Base-by-base conservation (phyloP, 2,113 vertebrate genomes). In the Eudyptes chrysolophus region DNA sequence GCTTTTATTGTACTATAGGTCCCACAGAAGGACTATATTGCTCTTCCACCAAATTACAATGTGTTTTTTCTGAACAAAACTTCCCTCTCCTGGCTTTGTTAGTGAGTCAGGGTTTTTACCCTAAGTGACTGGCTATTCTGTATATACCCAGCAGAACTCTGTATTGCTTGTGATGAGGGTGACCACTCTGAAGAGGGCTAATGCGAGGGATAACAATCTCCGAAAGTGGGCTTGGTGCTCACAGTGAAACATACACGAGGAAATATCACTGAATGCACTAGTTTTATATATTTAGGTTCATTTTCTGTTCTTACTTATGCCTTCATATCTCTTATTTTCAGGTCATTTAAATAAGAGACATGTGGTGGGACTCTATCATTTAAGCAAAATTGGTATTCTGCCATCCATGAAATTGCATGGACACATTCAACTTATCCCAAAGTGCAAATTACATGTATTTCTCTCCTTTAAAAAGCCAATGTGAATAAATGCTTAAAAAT, bases 321-420 rank as follows among this genome's bases (percentile, higher is more conserved):
- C 85, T 87, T 89, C 88, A 51, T 96, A 96, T 97, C 92, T 96
- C 87, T 96, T 95, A 97, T 97, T 97, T 97, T 96, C 91, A 96
- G 96, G 97, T 97, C 87, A 97, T 97, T 97, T 97, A 96, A 97
- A 97, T 97, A 95, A 96, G 94, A 97, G 94, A 96, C 93, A 95
- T 95, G 94, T 96, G 96, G 92, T 95, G 74, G 85, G 97, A 92
- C 92, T 97, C 96, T 97, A 94, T 97, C 96, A 96, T 95, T 98
- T 97, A 97, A 97, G 80, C 87, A 96, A 98, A 97, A 97, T 98
- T 97, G 96, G 92, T 97, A 94, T 98, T 97, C 97, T 97, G 93
- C 95, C 97, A 97, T 97, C 97, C 97, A 98, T 97, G 97, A 98
- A 98, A 97, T 97, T 98, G 96, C 97, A 96, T 92, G 96, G 95